These are phyloP conservation scores for Telmatochromis sp. DNA, from an alignment of 2,113 vertebrate genomes.

Conservation along the genomic window DNA sequence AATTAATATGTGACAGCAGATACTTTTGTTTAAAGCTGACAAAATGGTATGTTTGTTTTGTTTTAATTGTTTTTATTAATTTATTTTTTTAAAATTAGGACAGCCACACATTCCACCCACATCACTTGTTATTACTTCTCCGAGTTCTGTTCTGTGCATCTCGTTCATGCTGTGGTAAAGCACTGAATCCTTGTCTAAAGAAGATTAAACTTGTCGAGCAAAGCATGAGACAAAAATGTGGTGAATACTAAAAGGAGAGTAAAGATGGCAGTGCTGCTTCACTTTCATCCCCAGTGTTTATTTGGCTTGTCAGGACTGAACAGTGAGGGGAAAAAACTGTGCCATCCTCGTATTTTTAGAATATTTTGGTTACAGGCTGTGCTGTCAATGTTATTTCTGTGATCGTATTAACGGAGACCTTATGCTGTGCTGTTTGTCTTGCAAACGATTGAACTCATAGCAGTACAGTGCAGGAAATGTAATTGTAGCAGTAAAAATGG, in stretches of 20 bases:
- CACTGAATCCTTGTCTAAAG: conserved; percentile 18
- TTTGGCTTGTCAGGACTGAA: neutral
- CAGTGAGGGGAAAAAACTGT: neutral
- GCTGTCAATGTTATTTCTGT: neutral
- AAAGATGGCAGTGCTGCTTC: neutral
- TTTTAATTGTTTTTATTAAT: neutral
- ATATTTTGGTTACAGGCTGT: neutral
- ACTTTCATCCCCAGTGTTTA: neutral
- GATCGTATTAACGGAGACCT: neutral
- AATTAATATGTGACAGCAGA: neutral
- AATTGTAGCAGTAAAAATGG: neutral
- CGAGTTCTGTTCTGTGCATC: neutral
- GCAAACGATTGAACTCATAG: neutral
- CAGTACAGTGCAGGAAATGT: neutral
- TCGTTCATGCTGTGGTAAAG: conserved; percentile 13
- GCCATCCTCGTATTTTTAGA: neutral
- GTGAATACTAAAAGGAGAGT: neutral
- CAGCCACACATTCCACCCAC: neutral
- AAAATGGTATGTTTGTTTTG: neutral
- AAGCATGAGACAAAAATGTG: neutral
- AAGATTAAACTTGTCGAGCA: conserved; percentile 26
- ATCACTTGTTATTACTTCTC: neutral
- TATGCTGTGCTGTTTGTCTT: neutral
- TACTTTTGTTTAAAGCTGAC: neutral
- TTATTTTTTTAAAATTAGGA: neutral